Conservation (phyloP, 1,140 invertebrate species). For the Trichonephila clavata region DNA sequence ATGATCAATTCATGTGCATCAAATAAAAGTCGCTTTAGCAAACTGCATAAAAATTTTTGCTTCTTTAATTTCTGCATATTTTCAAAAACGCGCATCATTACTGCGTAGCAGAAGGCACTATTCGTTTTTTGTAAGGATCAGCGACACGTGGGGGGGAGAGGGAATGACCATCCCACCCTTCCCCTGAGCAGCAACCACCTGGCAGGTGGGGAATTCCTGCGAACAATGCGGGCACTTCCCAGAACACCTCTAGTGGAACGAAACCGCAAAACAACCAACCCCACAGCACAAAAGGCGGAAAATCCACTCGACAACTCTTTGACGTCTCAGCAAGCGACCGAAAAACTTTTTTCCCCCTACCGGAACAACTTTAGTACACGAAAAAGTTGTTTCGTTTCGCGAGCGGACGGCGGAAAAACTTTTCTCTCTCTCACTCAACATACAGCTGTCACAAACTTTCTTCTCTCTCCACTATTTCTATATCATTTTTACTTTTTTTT, state of each 20-base stretch:
- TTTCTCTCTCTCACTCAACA: background rate
- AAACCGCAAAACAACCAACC: constrained; percentile 32
- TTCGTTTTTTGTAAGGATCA: background rate
- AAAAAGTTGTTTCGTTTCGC: too few species aligned
- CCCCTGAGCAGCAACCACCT: background rate
- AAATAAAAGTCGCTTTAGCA: too few species aligned
- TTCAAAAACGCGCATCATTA: background rate
- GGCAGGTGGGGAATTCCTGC: constrained; percentile 1
- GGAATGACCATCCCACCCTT: background rate
- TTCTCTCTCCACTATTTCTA: background rate
- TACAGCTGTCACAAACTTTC: background rate
- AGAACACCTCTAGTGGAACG: constrained; percentile 7
- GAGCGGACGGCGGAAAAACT: background rate
- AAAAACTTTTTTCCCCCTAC: background rate
- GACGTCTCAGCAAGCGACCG: background rate
- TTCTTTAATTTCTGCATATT: too few species aligned
- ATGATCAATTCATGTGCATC: too few species aligned
- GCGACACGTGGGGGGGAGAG: background rate
- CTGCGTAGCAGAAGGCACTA: background rate
- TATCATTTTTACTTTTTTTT: too few species aligned
- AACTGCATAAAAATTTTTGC: too few species aligned
- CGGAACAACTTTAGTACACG: too few species aligned
- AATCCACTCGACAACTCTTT: background rate
- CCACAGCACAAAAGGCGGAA: constrained; percentile 15
- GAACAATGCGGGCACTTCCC: constrained; percentile 10